phyloP scores from a whole-genome alignment of 2,888 invertebrate genomes.

The Cenopis cana region DNA sequence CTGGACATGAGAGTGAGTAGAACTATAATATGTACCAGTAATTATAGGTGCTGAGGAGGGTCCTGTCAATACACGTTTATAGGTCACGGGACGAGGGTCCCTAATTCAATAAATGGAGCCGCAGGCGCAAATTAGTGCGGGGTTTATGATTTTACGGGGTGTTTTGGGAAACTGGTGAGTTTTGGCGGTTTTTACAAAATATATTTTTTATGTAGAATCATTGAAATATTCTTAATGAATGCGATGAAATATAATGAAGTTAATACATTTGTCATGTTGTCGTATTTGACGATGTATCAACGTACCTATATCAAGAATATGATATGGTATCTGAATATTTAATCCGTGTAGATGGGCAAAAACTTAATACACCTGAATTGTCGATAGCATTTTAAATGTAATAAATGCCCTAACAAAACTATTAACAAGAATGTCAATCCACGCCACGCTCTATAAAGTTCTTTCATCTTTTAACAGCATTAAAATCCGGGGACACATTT shows the following conservation, averaged over 20 bases:
- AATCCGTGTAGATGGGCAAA: too few species aligned
- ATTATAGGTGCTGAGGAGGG: constrained; percentile 43
- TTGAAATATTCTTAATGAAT: too few species aligned
- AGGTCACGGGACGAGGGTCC: constrained; percentile 53
- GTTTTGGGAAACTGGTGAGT: neutral
- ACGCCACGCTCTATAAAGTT: neutral
- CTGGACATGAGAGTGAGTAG: constrained; percentile 5
- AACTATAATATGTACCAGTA: constrained; percentile 34
- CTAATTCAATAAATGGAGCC: constrained; percentile 58
- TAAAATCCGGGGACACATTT: constrained; percentile 33
- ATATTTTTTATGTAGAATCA: too few species aligned
- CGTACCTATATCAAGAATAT: too few species aligned
- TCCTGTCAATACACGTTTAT: constrained; percentile 46
- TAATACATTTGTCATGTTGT: too few species aligned
- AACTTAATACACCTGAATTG: too few species aligned
- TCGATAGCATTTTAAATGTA: neutral
- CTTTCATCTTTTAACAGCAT: constrained; percentile 20
- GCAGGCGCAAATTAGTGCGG: constrained; percentile 52
- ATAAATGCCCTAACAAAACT: neutral
- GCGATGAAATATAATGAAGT: too few species aligned
- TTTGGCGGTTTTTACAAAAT: neutral
- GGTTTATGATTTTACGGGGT: constrained; percentile 10
- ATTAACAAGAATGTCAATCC: neutral
- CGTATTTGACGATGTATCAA: too few species aligned
- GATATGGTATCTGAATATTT: too few species aligned